Conservation (phyloP, 2,888 invertebrate genomes). For the Cecidostiba fungosa region DNA sequence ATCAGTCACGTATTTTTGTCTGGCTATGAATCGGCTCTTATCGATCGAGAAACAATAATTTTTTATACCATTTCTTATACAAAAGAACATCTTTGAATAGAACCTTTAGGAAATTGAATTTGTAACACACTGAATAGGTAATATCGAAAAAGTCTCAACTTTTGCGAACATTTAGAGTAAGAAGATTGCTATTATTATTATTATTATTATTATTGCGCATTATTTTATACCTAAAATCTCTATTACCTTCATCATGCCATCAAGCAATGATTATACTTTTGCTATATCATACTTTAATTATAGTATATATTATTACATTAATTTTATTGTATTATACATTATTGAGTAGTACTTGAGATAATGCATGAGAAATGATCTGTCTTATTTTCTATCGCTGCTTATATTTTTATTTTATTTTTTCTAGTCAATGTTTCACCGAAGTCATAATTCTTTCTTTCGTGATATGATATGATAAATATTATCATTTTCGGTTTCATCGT, state of each 20-base stretch:
- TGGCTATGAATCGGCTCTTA: conserved; percentile 53
- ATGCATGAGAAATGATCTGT: conserved; percentile 43
- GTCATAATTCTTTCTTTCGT: conserved; percentile 61
- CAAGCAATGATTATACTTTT: conserved; percentile 25
- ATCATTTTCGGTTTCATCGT: conserved; percentile 51
- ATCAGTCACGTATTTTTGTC: conserved; percentile 55
- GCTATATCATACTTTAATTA: conserved; percentile 43
- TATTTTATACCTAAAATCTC: conserved; percentile 47
- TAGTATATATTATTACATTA: conserved; percentile 23
- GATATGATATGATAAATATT: conserved; percentile 42
- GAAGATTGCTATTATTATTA: conserved; percentile 27
- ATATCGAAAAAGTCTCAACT: conserved; percentile 37
- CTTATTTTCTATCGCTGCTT: conserved; percentile 43
- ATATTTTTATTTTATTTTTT: conserved; percentile 64
- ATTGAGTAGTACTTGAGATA: conserved; percentile 34
- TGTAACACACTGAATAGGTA: conserved; percentile 38
- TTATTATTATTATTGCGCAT: conserved; percentile 13
- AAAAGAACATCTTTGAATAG: conserved; percentile 38
- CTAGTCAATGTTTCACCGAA: conserved; percentile 72
- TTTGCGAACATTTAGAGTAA: conserved; percentile 43
- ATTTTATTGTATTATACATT: conserved; percentile 49
- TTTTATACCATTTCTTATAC: conserved; percentile 57
- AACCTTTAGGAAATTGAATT: conserved; percentile 36
- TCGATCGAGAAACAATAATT: conserved; percentile 56
- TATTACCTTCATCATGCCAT: conserved; percentile 33